These are phyloP conservation scores for Gymnobelideus leadbeateri DNA, from an alignment of 2,113 vertebrate species.

Conservation along the genomic window DNA sequence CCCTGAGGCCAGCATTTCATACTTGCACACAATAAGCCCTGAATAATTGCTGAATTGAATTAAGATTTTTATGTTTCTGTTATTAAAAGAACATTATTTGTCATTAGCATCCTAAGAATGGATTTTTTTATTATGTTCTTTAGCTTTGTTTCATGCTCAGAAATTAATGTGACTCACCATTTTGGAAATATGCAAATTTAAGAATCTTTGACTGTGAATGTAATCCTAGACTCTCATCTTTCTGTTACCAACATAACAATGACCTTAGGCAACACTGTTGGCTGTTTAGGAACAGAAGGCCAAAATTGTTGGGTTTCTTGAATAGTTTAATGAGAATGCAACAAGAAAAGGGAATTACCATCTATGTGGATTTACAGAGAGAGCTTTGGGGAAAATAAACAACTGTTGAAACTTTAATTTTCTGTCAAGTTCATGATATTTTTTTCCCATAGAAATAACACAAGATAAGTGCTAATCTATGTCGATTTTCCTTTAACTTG, in stretches of 20 bases:
- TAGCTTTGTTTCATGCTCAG: not conserved
- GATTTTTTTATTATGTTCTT: not conserved
- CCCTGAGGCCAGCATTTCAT: not conserved
- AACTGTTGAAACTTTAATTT: not conserved
- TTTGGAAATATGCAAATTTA: not conserved
- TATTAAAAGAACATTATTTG: not conserved
- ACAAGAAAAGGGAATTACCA: constrained; percentile 1
- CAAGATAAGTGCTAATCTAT: not conserved
- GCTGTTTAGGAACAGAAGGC: not conserved
- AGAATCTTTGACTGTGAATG: not conserved
- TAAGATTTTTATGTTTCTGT: not conserved
- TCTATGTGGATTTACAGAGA: constrained; percentile 23
- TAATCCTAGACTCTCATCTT: not conserved
- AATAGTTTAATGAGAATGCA: constrained; percentile 19
- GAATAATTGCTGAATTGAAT: not conserved
- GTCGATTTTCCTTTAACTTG: not conserved
- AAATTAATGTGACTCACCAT: not conserved
- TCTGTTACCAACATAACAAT: not conserved
- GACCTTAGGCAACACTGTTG: not conserved
- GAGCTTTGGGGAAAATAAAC: constrained; percentile 11
- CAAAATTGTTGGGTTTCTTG: constrained; percentile 27
- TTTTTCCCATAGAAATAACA: not conserved
- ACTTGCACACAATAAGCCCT: not conserved
- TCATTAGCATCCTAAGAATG: not conserved
- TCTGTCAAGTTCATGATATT: constrained; percentile 21